These are phyloP conservation scores for Heliconius nattereri DNA, from an alignment of 1,140 invertebrate species.

Conservation along the genomic window DNA sequence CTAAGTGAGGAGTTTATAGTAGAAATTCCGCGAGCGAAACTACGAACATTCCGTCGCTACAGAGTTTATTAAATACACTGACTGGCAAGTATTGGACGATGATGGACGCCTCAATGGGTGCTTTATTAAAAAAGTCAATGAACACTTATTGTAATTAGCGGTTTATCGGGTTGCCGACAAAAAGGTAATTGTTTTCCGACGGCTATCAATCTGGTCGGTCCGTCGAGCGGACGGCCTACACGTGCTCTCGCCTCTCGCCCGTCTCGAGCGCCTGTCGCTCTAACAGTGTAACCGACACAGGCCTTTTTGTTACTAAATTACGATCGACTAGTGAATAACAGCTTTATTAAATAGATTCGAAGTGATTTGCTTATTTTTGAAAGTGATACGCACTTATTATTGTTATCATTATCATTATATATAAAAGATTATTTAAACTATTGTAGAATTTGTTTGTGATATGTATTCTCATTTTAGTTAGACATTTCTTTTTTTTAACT, in stretches of 20 bases:
- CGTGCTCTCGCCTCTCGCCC: slow-evolving; percentile 34
- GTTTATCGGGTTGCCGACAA: slow-evolving; percentile 69
- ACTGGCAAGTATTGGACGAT: slow-evolving; percentile 72
- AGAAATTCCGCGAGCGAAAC: slow-evolving; percentile 70
- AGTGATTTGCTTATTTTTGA: slow-evolving; percentile 16
- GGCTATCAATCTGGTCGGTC: slow-evolving; percentile 62
- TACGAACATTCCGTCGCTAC: slow-evolving; percentile 57
- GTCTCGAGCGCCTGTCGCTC: slow-evolving; percentile 28
- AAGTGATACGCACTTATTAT: background rate
- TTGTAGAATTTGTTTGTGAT: too few relatives aligned
- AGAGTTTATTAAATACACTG: slow-evolving; percentile 73
- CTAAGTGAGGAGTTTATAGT: slow-evolving; percentile 63
- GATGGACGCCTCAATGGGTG: slow-evolving; percentile 73
- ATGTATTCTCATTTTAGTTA: too few relatives aligned
- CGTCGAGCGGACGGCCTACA: slow-evolving; percentile 43
- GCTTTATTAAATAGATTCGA: slow-evolving; percentile 32
- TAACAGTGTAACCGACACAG: slow-evolving; percentile 41
- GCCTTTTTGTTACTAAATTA: slow-evolving; percentile 39
- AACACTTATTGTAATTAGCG: slow-evolving; percentile 79
- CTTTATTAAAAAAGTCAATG: slow-evolving; percentile 79
- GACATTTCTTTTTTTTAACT: too few relatives aligned
- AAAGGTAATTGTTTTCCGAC: slow-evolving; percentile 76
- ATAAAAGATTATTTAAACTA: too few relatives aligned
- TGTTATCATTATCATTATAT: background rate
- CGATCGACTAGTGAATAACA: slow-evolving; percentile 30